A percentile compares a stretch with the other conserved stretches of the same genome.
Conservation (phyloP, 2,888 invertebrate species). For the Athetis lepigone region DNA sequence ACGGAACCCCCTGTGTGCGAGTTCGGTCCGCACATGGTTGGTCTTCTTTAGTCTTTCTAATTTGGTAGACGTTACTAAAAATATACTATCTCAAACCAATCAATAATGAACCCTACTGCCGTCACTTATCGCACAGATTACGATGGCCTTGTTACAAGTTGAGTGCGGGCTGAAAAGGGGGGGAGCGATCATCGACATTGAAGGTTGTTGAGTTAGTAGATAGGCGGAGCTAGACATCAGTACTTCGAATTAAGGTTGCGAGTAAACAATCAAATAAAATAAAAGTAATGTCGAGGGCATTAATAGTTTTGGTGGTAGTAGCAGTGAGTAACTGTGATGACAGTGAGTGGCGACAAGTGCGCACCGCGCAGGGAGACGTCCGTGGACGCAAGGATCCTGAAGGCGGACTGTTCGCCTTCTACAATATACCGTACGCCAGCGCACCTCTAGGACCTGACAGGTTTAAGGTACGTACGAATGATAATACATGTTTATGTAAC, state of each 20-base stretch:
- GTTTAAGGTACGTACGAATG: constrained; percentile 68
- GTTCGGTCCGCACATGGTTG: too few species aligned
- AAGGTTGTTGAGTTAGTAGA: constrained; percentile 1
- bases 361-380: constrained; percentile 69
- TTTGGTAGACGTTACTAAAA: too few species aligned
- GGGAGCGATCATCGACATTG: background rate
- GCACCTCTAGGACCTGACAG: constrained; percentile 69
- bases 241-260: background rate
- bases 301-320: constrained; percentile 17
- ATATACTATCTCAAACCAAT: too few species aligned
- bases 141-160: background rate
- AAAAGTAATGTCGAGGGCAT: constrained; percentile 28
- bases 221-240: background rate
- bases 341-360: constrained; percentile 58
- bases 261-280: background rate
- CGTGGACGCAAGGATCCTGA: constrained; percentile 68
- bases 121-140: background rate
- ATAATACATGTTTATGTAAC: too few species aligned
- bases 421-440: constrained; percentile 75
- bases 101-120: background rate
- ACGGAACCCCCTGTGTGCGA: too few species aligned
- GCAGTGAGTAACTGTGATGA: constrained; percentile 36
- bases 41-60: too few species aligned
- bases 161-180: constrained; percentile 5
- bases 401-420: constrained; percentile 66